Conservation (phyloP, 2,888 invertebrate genomes). For the Lomographa bimaculata region DNA sequence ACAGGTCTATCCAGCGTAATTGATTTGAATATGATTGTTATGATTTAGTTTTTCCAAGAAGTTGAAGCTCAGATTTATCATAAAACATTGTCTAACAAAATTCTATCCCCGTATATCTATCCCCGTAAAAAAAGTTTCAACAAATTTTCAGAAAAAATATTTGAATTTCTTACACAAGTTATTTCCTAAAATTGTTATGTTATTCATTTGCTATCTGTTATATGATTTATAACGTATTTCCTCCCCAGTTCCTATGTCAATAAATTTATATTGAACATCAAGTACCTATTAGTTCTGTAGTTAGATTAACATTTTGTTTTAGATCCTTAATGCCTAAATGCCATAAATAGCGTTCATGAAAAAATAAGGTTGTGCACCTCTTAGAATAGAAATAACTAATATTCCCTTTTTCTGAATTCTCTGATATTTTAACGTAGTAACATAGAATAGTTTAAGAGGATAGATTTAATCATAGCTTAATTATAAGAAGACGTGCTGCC, state of each 20-base stretch:
- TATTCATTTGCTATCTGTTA: conserved; percentile 21
- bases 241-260: conserved; percentile 73
- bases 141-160: too few relatives aligned
- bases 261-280: conserved; percentile 55
- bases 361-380: conserved; percentile 83
- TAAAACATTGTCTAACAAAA: conserved; percentile 50
- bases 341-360: conserved; percentile 82
- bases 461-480: conserved; percentile 79
- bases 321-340: conserved; percentile 71
- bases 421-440: conserved; percentile 81
- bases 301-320: conserved; percentile 58
- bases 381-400: conserved; percentile 79
- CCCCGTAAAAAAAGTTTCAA: too few relatives aligned
- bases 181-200: conserved; percentile 16
- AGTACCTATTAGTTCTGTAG: conserved; percentile 63
- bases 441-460: conserved; percentile 71
- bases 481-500: conserved; percentile 74
- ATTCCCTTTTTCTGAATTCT: conserved; percentile 82
- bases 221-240: conserved; percentile 44
- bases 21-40: conserved; percentile 64
- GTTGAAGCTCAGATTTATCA: conserved; percentile 57
- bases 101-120: too few relatives aligned
- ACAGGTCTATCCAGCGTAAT: conserved; percentile 77
- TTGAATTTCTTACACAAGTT: too few relatives aligned
- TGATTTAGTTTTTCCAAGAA: conserved; percentile 60